Evolutionary conservation across 2,888 invertebrate genomes (phyloP), one percentile per base, ranked within the genome.

Genomic region (Neria commutata): DNA sequence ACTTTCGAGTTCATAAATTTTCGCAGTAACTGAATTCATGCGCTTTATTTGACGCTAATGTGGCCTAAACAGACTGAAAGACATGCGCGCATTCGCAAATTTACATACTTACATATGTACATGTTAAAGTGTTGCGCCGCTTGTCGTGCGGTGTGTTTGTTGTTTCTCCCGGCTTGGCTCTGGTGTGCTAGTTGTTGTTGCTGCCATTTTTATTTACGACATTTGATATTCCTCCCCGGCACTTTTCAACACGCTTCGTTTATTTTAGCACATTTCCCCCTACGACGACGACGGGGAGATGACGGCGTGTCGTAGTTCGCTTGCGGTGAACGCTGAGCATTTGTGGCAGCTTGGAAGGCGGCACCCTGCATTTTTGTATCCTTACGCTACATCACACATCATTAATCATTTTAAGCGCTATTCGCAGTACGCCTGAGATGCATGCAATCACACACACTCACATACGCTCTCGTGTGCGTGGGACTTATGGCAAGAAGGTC

Each of bases 41-140:
- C 75, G 71, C 64, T 74, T 76, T 74, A 77, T 76, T 74, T 77
- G 75, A 77, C 77, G 72, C 75, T 78, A 78, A 78, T 77, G 78
- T 74, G 69, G 67, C 69, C 70, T 69, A 70, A 76, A 77, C 74
- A 70, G 69, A 67, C 67, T 65, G 52, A 24, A 42, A 14, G 33
- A 53, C 53, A 53, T 16, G 45, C 4, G 19, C 5, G 23, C 51
- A 14, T 19, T 17, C 29, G 29, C 29, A 49, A 33, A 29, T 17
- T 26, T 48, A 26, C 25, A 48, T 48, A 48, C 25, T 26, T 51
- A 37, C 51, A 33, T 50, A 51, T 51, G 34, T 51, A 40, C 21
- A 37, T 51, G 51, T 23, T 21, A 19, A 51, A 51, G 51, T 51
- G 51, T 51, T 34, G 33, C 24, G 11, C 23, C 17, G 17, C 37